phyloP scores from a whole-genome alignment of 2,888 invertebrate species.

The Cyclophora albipunctata region DNA sequence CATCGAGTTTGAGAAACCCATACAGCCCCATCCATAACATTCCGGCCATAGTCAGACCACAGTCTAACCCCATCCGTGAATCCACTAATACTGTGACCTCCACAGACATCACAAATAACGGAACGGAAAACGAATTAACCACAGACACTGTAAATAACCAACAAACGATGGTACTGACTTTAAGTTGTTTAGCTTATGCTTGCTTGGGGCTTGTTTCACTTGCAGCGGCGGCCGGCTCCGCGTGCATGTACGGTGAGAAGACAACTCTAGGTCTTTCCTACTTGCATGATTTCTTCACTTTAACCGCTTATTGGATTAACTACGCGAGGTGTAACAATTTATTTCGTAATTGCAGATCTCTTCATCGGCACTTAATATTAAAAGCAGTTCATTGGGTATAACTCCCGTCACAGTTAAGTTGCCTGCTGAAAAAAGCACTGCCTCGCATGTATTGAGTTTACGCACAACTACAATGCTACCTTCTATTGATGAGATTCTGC shows the following conservation, averaged over 20 bases:
- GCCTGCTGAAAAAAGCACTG: conserved; percentile 70
- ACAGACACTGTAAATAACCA: conserved; percentile 75
- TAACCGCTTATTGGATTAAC: conserved; percentile 44
- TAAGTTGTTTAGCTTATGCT: conserved; percentile 70
- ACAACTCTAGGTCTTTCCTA: conserved; percentile 29
- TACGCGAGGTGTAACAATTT: conserved; percentile 56
- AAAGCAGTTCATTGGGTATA: conserved; percentile 68
- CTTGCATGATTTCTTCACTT: conserved; percentile 52
- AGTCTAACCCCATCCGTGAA: conserved; percentile 77
- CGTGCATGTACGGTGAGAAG: conserved; percentile 27
- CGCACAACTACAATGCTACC: conserved; percentile 76
- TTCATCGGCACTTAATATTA: conserved; percentile 70
- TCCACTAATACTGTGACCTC: conserved; percentile 80
- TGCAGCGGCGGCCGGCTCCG: conserved; percentile 30
- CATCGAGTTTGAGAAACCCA: conserved; percentile 76
- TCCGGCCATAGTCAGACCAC: conserved; percentile 74
- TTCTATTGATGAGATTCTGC: conserved; percentile 76
- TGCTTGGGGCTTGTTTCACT: conserved; percentile 59
- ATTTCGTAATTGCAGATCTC: conserved; percentile 73
- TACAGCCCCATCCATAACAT: conserved; percentile 77
- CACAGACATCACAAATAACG: conserved; percentile 75
- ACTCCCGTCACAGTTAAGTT: conserved; percentile 61
- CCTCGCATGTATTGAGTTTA: conserved; percentile 74
- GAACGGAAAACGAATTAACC: conserved; percentile 69
- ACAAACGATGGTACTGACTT: conserved; percentile 71